Evolutionary conservation across 1,140 invertebrate species (phyloP), one percentile per base, ranked within the genome.

Genomic region (Lysiphlebus fabarum): DNA sequence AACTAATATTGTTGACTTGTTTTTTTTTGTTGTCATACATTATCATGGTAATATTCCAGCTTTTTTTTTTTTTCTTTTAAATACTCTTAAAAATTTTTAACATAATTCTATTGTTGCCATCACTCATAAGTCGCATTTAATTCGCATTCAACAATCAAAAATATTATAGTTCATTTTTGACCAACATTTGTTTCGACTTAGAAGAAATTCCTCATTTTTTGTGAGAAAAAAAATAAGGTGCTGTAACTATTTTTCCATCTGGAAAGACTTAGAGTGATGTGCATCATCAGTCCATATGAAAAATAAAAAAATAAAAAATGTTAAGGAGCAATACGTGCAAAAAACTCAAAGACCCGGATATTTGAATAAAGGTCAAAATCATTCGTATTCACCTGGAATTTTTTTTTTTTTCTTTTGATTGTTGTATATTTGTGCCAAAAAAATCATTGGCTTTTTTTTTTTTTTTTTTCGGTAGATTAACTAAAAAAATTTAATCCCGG

Each of bases 101-200:
- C n/a, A n/a, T n/a, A n/a, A n/a, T 26, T 26, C 17, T 26, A 26
- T 26, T 26, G 17, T 26, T 26, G 17, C n/a, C n/a, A n/a, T n/a
- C n/a, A n/a, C n/a, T 26, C 17, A 26, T 26, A 26, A 26, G 17
- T 26, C 17, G 2, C 17, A n/a, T 26, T 26, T 26, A 26, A 26
- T 26, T 26, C 17, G 17, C 1, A 26, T 26, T 26, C 4, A 43
- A 6, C 6, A 33, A 54, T 56, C 5, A 4, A 7, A 17, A 48
- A 41, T 58, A 54, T 64, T 50, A 38, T 40, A 34, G 41, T 61
- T 43, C n/a, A 11, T 44, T 53, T 43, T 40, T 26, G 51, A 42
- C n/a, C 43, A 63, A 72, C 70, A 73, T 71, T 71, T 70, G 71
- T 70, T 72, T 71, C 65, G 63, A 64, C 67, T 73, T 70, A 69